These are phyloP conservation scores for Hydractinia echinata DNA, from an alignment of 30 jellyfish, hydroid and myxozoan species.

Conservation along the genomic window DNA sequence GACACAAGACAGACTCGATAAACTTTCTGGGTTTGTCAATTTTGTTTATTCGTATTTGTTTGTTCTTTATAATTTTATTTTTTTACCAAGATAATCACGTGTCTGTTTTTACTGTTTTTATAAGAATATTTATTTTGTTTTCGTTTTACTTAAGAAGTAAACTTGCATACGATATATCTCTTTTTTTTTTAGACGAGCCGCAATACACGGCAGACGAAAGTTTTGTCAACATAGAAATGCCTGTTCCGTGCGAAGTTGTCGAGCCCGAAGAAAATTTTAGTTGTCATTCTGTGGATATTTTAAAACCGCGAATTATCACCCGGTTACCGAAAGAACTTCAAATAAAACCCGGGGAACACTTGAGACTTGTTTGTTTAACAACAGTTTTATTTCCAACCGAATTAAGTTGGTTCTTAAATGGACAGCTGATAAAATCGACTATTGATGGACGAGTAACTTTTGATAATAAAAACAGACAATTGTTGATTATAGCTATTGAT, in stretches of 20 bases:
- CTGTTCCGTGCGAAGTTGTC: not conserved
- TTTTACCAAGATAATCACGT: too few relatives aligned
- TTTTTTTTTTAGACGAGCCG: too few relatives aligned
- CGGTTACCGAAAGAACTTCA: slow-evolving; percentile 13
- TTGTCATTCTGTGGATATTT: slow-evolving; percentile 11
- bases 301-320: slow-evolving; percentile 21
- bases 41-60: too few relatives aligned
- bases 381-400: slow-evolving; percentile 30
- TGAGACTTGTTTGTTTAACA: slow-evolving; percentile 12
- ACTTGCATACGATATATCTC: too few relatives aligned
- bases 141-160: too few relatives aligned
- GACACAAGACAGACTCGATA: too few relatives aligned
- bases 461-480: slow-evolving; percentile 1
- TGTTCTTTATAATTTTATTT: too few relatives aligned
- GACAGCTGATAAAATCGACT: not conserved
- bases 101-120: too few relatives aligned
- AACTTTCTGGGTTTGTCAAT: too few relatives aligned
- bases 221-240: slow-evolving; percentile 2
- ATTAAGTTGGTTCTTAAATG: slow-evolving; percentile 17
- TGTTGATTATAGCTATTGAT: not conserved
- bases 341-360: not conserved
- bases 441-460: slow-evolving; percentile 15
- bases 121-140: too few relatives aligned
- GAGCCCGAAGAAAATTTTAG: slow-evolving; percentile 27
- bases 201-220: not conserved